Conservation (phyloP, 2,113 vertebrate species). For the Mustela lutreola region DNA sequence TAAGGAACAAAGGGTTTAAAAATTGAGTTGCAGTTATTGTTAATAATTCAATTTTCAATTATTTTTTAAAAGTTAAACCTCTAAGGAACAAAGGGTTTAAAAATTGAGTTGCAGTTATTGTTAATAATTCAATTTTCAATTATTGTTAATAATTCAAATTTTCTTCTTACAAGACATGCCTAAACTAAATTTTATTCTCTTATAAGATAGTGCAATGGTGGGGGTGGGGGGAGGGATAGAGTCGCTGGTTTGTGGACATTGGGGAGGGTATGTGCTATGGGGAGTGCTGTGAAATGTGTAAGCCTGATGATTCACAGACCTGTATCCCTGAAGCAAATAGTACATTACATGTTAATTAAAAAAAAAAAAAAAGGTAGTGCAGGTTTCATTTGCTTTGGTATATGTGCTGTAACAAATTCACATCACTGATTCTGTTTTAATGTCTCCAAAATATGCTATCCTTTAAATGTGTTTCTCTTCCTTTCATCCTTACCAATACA, state of each 20-base stretch:
- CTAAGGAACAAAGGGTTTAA: not conserved
- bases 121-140: not conserved
- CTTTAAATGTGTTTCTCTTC: not conserved
- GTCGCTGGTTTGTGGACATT: too few species aligned
- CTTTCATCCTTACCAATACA: not conserved
- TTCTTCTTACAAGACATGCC: not conserved
- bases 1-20: not conserved
- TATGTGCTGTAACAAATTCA: slow-evolving; percentile 14
- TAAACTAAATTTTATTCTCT: slow-evolving; percentile 41
- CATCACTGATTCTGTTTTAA: not conserved
- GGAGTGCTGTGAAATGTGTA: too few species aligned
- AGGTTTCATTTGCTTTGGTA: slow-evolving; percentile 12
- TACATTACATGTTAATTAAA: too few species aligned
- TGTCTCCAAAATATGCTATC: not conserved
- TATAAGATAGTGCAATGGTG: not conserved
- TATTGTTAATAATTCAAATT: slow-evolving; percentile 6
- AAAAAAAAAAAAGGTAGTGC: not conserved
- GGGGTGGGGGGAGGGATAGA: too few species aligned
- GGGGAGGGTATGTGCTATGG: too few species aligned
- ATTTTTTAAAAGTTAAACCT: not conserved
- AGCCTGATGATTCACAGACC: too few species aligned
- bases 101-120: not conserved
- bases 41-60: not conserved
- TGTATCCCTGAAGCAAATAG: too few species aligned
- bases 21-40: not conserved